Base-by-base conservation (phyloP, 37 sponge, comb jelly and placozoan genomes). In the Spongilla lacustris region DNA sequence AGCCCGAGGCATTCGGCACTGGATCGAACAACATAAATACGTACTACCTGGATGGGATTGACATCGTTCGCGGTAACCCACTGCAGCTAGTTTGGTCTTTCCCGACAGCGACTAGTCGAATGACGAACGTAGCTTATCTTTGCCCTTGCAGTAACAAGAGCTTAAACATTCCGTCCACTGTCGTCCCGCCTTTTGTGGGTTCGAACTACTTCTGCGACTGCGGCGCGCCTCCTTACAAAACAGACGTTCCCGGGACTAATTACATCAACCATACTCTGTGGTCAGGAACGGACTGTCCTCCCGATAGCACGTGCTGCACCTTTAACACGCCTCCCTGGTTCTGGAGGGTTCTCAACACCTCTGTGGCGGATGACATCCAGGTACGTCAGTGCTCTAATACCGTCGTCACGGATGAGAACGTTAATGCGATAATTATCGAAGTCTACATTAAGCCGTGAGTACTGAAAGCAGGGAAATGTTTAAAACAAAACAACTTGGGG, bases 61-160 rank as follows among this genome's bases (percentile, higher is more conserved):
- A 71, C 67, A 21, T 85, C 14, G 78, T 79, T 6, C 71, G 78
- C 36, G 78, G 79, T 27, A 69, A 35, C 36, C 86, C 86, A 21
- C 78, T 79, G 0, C 78, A 69, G 25, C 86, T 71, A 70, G 46
- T 85, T 6, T 85, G 86, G 86, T 69, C 79, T 13, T 85, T 78
- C 67, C 26, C 76, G 21, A 58, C 58, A 17, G 58, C 58, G 12
- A 58, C 58, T 58, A 58, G 58, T 58, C 58, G 58, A 58, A 58
- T 58, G 58, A 17, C 4, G 14, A 58, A 10, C 21, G 14, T 58
- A 8, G 58, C 19, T 14, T 1, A 58, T 14, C 58, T 58, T 17
- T 58, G 58, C 21, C 58, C 58, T 14, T 58, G 58, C 19, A 58
- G 58, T 17, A 58, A 58, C 58, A 58, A 14, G 58, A 58, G 58